Percentiles rank a stretch among this genome's conserved stretches.
Conservation (phyloP, 2,797 vertebrate genomes). For the Periparus ater region DNA sequence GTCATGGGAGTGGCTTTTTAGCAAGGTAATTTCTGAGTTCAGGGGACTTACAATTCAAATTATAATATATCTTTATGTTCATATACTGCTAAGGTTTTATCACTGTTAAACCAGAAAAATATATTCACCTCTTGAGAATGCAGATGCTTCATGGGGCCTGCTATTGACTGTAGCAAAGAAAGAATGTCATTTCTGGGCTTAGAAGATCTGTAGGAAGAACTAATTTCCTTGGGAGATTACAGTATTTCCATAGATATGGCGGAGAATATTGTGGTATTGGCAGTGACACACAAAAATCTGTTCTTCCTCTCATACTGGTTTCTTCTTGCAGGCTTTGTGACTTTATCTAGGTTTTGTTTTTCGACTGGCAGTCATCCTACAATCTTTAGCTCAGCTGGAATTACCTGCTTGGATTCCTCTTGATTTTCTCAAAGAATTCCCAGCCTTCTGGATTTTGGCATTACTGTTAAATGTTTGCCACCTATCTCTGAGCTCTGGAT, state of each 20-base stretch:
- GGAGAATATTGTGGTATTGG: background rate
- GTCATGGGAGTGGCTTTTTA: background rate
- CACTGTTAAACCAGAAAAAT: conserved; percentile 13
- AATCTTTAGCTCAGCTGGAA: conserved; percentile 21
- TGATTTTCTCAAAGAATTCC: conserved; percentile 33
- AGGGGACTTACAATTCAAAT: background rate
- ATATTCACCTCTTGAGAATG: background rate
- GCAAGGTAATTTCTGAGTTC: background rate
- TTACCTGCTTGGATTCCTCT: background rate
- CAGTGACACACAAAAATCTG: background rate
- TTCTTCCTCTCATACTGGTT: background rate
- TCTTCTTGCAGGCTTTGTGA: background rate
- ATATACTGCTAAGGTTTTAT: background rate
- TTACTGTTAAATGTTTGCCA: conserved; percentile 1
- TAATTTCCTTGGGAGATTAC: conserved; percentile 22
- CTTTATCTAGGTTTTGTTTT: background rate
- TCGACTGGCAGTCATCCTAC: background rate
- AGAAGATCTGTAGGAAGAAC: background rate
- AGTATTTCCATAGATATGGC: background rate
- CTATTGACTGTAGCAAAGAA: conserved; percentile 15
- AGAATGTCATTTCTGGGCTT: background rate
- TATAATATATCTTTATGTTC: background rate
- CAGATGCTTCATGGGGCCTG: background rate
- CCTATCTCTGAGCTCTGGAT: conserved; percentile 19
- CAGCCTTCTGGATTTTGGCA: conserved; percentile 5